Base-by-base conservation (phyloP, 2,888 invertebrate genomes). In the Macrophya alboannulata region DNA sequence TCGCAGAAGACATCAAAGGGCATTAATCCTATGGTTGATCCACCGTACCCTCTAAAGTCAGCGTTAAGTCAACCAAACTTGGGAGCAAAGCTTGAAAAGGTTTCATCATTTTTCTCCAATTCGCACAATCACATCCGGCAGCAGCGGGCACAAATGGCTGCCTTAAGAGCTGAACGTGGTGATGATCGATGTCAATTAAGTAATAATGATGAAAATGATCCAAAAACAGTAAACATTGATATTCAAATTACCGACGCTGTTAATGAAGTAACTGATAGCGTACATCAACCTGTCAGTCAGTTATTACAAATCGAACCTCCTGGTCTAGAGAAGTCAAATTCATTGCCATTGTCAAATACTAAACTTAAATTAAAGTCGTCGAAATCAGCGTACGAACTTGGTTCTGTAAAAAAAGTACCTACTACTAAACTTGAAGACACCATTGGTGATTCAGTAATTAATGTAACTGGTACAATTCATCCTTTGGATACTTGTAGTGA, bases 401-500 rank as follows among this genome's bases (percentile, higher is more conserved):
- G 93, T 68, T 92, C 91, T 5, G 89, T 92, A 0, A 92, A 88
- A 86, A 92, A 92, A 2, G 93, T 93, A n/a, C 94, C 94, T 0
- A 94, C 94, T 12, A 94, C 90, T 82, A 94, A 92, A 21, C 87
- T 93, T 15, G 93, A 93, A 86, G 93, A 94, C 4, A 95, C 95
- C 17, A 91, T 91, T 0, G 93, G 92, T 55, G 95, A 95, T 0
- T 92, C 94, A 0, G 91, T 94, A 1, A 95, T 95, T 79, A 92
- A 90, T 88, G 76, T 92, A 12, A 89, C 88, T 6, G 92, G 93
- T 3, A 92, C 92, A 0, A 89, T 94, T 43, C 97, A 97, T 94
- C 98, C 98, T 0, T 91, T 98, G 4, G 97, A 97, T 88, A 96
- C 97, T 90, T 96, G 96, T 85, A 93, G 93, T 86, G 97, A 97